Conservation (phyloP, 2,797 vertebrate genomes). For the Anguilla obscura region DNA sequence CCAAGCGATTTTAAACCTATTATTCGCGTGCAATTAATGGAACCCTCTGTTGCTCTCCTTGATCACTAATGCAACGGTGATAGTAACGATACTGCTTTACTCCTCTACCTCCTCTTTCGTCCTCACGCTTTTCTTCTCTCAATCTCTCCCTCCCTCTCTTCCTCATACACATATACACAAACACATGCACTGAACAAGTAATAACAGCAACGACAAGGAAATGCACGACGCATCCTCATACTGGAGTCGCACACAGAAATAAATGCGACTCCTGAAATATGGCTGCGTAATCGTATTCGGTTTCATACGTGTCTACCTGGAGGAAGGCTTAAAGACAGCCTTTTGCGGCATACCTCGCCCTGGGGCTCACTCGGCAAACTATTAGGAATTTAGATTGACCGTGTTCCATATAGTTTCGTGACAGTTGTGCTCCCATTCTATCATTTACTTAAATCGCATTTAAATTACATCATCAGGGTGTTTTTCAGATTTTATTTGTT, state of each 20-base stretch:
- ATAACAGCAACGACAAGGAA: neutral
- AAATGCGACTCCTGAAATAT: neutral
- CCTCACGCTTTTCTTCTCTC: neutral
- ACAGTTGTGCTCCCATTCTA: neutral
- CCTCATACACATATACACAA: neutral
- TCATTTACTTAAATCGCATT: neutral
- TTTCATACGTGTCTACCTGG: neutral
- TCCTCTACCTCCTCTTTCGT: too few species aligned
- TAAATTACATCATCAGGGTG: neutral
- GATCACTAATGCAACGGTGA: neutral
- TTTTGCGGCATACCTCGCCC: neutral
- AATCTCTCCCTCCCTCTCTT: neutral
- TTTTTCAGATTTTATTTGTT: neutral
- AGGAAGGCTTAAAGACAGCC: neutral
- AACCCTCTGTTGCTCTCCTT: constrained; percentile 6
- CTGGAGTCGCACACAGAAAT: neutral
- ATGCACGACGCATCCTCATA: neutral
- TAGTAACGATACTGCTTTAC: neutral
- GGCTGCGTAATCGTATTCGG: neutral
- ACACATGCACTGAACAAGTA: neutral
- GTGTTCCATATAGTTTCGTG: neutral
- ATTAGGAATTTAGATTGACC: neutral
- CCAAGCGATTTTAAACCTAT: constrained; percentile 24
- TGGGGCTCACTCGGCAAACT: neutral
- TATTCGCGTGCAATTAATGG: constrained; percentile 27